Evolutionary conservation across 2,797 vertebrate genomes (phyloP), one percentile per base, ranked within the genome.

Genomic region (Austrolebias charrua): DNA sequence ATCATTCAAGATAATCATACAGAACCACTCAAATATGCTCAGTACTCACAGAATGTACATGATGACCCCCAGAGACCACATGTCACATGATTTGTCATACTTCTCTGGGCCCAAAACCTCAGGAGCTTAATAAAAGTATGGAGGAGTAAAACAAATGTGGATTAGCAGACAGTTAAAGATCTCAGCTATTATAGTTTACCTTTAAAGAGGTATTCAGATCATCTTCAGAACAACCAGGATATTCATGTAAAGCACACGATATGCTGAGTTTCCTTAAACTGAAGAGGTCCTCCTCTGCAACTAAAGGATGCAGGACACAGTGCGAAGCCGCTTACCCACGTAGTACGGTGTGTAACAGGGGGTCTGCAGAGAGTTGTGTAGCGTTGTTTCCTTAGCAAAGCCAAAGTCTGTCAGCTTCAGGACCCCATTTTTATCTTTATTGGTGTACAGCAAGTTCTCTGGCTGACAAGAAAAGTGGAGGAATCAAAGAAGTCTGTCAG

Each of bases 51-150:
- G 94, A 77, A 99, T 99, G 64, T 99, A 99, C 90, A 96, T 98
- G 86, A 99, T 98, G 86, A 99, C 98, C 0, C 98, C 98, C 86
- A 99, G 86, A 1, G 98, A 99, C 98, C 98, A 99, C 96, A 99
- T 98, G 90, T 99, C 98, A 83, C 98, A 99, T 0, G 98, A 99
- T 76, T 96, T 99, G 93, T 99, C 98, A 44, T 99, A 99, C 78
- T 99, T 99, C 88, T 99, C 97, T 28, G 96, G 98, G 65, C 98
- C 97, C 66, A 99, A 91, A 75, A 99, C 97, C 88, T 99, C 98
- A 29, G 98, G 98, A 69, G 97, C 97, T 99, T 86, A 58, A 81
- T 4, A 64, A 31, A 66, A 42, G 71, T 2, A 50, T 24, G 70
- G n/a, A 60, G 4, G 55, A 8, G n/a, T 15, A 71, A 6, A 78